Evolutionary conservation across 2,113 vertebrate species (phyloP).

Genomic region (Nyctereutes procyonoides): DNA sequence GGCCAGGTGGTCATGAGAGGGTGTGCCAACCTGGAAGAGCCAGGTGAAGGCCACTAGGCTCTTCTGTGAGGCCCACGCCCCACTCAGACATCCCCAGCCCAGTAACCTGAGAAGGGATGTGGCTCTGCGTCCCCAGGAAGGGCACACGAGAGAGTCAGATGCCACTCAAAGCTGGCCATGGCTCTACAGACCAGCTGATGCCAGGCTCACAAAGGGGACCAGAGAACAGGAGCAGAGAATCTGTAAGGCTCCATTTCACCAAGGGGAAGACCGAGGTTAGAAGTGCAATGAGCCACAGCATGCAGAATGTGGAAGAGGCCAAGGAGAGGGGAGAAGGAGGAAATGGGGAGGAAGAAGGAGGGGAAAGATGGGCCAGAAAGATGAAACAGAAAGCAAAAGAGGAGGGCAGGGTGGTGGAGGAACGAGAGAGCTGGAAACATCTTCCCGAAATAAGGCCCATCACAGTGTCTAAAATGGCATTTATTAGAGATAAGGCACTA

Average conservation of each 20-base stretch:
- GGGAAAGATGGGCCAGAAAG: not conserved
- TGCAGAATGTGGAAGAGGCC: not conserved
- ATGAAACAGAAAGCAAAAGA: not conserved
- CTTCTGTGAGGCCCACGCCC: not conserved
- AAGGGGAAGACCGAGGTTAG: not conserved
- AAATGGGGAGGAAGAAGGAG: not conserved
- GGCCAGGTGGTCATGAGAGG: not conserved
- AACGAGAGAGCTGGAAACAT: not conserved
- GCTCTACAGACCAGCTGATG: not conserved
- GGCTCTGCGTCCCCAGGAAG: not conserved
- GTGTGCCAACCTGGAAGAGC: not conserved
- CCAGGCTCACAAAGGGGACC: not conserved
- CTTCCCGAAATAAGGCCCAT: not conserved
- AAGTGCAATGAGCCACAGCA: not conserved
- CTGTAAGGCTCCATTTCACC: not conserved
- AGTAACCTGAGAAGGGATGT: not conserved
- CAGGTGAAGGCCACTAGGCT: not conserved
- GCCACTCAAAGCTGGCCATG: not conserved
- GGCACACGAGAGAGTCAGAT: not conserved
- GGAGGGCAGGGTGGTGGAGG: fast-evolving
- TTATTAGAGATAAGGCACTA: not conserved
- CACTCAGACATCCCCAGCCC: not conserved
- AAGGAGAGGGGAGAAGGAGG: not conserved
- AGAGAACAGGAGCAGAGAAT: not conserved
- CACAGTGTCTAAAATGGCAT: not conserved